phyloP scores from a whole-genome alignment of 1,140 invertebrate genomes.

The Trichonephila inaurata region DNA sequence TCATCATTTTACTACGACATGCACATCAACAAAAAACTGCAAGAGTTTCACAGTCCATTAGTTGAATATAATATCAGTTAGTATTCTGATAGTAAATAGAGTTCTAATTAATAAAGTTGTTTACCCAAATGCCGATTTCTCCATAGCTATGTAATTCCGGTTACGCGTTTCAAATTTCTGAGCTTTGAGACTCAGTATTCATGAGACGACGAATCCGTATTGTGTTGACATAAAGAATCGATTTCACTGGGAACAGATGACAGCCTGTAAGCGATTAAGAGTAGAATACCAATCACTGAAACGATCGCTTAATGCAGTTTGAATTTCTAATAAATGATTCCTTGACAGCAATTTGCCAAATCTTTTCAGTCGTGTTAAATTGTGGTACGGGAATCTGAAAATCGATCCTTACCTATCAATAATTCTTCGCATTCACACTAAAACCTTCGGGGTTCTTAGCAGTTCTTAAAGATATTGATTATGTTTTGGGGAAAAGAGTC shows the following conservation, averaged over 20 bases:
- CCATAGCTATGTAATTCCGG: background rate
- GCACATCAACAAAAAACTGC: background rate
- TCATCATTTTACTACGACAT: no score
- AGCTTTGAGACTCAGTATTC: background rate
- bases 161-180: background rate
- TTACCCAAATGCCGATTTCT: background rate
- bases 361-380: background rate
- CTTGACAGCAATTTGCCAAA: background rate
- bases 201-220: background rate
- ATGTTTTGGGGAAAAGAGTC: background rate
- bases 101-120: background rate
- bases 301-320: background rate
- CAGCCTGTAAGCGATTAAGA: background rate
- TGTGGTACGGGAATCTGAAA: background rate
- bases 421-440: background rate
- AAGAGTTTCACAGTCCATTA: background rate
- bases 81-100: background rate
- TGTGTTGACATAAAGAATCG: background rate
- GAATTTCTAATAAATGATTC: slow-evolving; percentile 8
- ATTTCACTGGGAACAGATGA: background rate
- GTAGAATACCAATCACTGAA: background rate
- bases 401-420: background rate
- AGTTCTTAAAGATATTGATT: background rate
- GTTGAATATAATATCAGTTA: background rate
- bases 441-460: background rate